Percentiles rank a stretch among this genome's conserved stretches.
phyloP scores from a whole-genome alignment of 2,888 invertebrate species.

The Tortricodes alternella region DNA sequence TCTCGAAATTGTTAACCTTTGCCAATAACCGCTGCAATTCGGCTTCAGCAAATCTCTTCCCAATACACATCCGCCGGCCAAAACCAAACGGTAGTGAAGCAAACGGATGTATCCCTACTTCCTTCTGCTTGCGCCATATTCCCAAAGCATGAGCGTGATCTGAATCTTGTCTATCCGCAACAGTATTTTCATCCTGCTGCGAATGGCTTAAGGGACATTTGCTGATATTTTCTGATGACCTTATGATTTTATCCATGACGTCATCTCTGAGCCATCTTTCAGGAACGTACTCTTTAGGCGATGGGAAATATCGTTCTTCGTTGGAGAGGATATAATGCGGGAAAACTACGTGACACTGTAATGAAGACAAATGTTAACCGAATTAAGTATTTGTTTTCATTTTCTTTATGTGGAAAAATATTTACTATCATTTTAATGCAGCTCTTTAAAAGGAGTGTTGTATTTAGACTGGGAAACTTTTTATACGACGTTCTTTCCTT shows the following conservation, averaged over 20 bases:
- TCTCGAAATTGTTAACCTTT: constrained; percentile 75
- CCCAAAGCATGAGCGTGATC: constrained; percentile 40
- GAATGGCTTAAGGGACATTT: constrained; percentile 11
- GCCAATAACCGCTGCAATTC: constrained; percentile 88
- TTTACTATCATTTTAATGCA: too few relatives aligned
- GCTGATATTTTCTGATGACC: constrained; percentile 6
- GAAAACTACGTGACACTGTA: constrained; percentile 88
- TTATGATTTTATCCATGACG: constrained; percentile 33
- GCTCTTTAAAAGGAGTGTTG: too few relatives aligned
- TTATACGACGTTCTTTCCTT: not conserved
- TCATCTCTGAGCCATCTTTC: constrained; percentile 89
- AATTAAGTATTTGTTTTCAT: not conserved
- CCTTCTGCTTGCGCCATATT: constrained; percentile 75
- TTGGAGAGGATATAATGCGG: constrained; percentile 90
- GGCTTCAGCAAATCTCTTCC: constrained; percentile 91
- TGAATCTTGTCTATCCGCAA: constrained; percentile 7
- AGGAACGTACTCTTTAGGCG: constrained; percentile 87
- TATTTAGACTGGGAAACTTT: not conserved
- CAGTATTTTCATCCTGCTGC: not conserved
- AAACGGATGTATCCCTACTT: constrained; percentile 86
- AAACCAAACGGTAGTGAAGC: constrained; percentile 90
- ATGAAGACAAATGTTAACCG: not conserved
- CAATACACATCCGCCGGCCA: constrained; percentile 89
- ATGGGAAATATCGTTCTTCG: constrained; percentile 86
- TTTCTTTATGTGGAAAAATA: too few relatives aligned